Base-by-base conservation (phyloP, 1,140 invertebrate genomes). In the Venustaconcha ellipsiformis region DNA sequence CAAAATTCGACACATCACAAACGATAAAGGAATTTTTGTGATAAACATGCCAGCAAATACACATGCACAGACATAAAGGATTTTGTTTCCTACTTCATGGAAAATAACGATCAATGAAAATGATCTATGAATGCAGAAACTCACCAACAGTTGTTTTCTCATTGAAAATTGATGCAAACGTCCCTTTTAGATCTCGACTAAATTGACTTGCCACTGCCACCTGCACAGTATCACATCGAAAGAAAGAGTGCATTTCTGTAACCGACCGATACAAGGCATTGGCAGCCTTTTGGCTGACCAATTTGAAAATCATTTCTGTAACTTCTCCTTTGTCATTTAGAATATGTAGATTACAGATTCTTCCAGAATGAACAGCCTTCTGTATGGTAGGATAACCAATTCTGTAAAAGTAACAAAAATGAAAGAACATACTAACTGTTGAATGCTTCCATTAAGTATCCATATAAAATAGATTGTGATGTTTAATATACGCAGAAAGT, bases 241-340 rank as follows among this genome's bases (percentile, higher is more conserved):
- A 97, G 91, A 97, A 97, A 8, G 95, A 95, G 86, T 96, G 95
- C 84, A 95, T 95, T 88, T 96, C 96, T 0, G 95, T 96, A 69
- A 96, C 94, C n/a, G 95, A 95, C 62, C 95, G 91, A 87, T 96
- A 96, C 3, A 96, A 89, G 57, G 94, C 94, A 20, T 93, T 94
- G 14, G 95, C 95, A 20, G 94, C 92, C 30, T 94, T 93, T 67
- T 93, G 93, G 67, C 94, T 95, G 78, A 94, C 93, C 88, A 96
- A 92, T 90, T 95, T 95, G 76, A 96, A 93, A 84, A 95, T 93
- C 62, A 96, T 89, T 37, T 93, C 79, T 13, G 72, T 76, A 2
- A 93, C 91, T 30, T 94, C 94, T 72, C 94, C 93, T 69, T 93
- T 92, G 75, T 94, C 93, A 65, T 80, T 82, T 30, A 83, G 78